Conservation (phyloP, 2,797 vertebrate genomes). For the Microchirus variegatus region DNA sequence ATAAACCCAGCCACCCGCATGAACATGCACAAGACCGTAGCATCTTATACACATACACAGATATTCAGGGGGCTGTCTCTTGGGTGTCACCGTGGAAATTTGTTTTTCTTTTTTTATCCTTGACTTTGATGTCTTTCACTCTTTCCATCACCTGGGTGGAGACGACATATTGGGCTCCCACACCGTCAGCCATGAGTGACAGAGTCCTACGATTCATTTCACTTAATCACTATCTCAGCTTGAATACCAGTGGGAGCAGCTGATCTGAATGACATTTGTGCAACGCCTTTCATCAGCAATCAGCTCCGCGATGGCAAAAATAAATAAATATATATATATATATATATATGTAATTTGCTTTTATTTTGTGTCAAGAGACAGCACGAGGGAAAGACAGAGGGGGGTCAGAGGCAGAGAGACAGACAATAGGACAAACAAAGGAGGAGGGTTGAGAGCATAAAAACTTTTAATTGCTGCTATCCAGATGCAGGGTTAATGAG, state of each 20-base stretch:
- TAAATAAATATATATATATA: no score
- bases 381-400: not conserved
- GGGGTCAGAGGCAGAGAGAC: slow-evolving; percentile 1
- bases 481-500: slow-evolving; percentile 56
- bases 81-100: slow-evolving; percentile 46
- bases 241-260: slow-evolving; percentile 63
- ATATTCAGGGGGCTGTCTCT: slow-evolving; percentile 22
- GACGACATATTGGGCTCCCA: slow-evolving; percentile 48
- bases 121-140: slow-evolving; percentile 55
- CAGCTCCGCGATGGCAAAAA: slow-evolving; percentile 50
- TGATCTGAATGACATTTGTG: slow-evolving; percentile 65
- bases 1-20: slow-evolving; percentile 1
- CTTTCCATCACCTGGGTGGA: slow-evolving; percentile 50
- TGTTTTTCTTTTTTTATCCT: slow-evolving; percentile 27
- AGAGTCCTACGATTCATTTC: slow-evolving; percentile 66
- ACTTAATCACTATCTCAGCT: slow-evolving; percentile 72
- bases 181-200: slow-evolving; percentile 51
- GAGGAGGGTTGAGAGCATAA: slow-evolving; percentile 1
- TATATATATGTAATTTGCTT: slow-evolving; percentile 53
- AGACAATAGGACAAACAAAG: slow-evolving; percentile 6
- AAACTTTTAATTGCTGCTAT: slow-evolving; percentile 34
- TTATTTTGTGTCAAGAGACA: slow-evolving; percentile 33
- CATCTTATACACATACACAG: slow-evolving; percentile 2
- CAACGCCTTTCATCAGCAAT: slow-evolving; percentile 53
- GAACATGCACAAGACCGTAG: slow-evolving; percentile 1